Evolutionary conservation across 35 echinoderm and acorn worm species (phyloP), one percentile per base, ranked within the genome.

Genomic region (Holothuria glaberrima): DNA sequence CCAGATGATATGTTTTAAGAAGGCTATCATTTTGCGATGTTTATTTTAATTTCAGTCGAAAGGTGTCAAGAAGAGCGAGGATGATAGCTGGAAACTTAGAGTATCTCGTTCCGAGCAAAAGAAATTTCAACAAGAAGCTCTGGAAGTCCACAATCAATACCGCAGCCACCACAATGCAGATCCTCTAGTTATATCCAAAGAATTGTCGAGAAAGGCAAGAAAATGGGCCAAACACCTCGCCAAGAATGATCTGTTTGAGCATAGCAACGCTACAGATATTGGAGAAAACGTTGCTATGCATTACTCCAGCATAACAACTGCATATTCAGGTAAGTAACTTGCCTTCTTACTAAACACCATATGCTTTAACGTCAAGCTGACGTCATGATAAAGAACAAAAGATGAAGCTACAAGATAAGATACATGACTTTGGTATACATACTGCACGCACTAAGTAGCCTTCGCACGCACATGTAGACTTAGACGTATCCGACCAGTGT

Each of bases 261-360:
- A 95, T 81, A 98, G 97, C 78, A 83, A 92, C 20, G 29, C 83
- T 14, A 58, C n/a, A 0, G 90, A 95, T 63, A 95, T 95, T 60
- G 97, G 97, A 0, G 97, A 99, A 82, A 99, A 99, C 59, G 93
- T 99, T 28, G 97, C 97, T n/a, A 99, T 97, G 95, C 95, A 97
- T 66, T 97, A 94, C 57, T 97, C 95, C 5, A 91, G 88, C 33
- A 52, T 80, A 48, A 83, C 92, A 21, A 97, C 95, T 13, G 89
- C 80, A 50, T 97, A 97, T 72, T 97, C 95, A 67, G 95, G 95
- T 97, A 90, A 60, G 59, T 54, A 54, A 17, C 5, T 54, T 54
- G 16, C 50, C 50, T 17, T 54, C 13, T 54, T 0, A 14, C 9
- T 54, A 14, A 54, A 17, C 16, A 17, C 13, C 12, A 54, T 14